Evolutionary conservation across 1,140 invertebrate genomes (phyloP).

Genomic region (Paralvinella palmiformis): DNA sequence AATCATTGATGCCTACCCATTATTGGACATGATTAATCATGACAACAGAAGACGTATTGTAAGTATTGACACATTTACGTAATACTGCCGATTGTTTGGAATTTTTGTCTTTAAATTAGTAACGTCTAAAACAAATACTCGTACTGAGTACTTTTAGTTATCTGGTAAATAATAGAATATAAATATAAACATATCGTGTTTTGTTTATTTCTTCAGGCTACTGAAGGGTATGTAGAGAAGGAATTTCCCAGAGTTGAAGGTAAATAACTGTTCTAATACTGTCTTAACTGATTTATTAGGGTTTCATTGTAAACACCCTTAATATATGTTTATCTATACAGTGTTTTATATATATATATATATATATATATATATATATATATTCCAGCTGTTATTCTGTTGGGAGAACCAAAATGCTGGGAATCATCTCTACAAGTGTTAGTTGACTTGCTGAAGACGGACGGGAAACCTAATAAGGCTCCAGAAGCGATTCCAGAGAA

Average conservation of each 20-base stretch:
- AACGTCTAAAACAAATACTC: neutral
- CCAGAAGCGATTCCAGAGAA: slow-evolving; percentile 16
- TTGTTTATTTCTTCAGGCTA: slow-evolving; percentile 38
- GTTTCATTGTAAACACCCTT: too few species aligned
- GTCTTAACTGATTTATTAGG: too few species aligned
- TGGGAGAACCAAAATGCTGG: slow-evolving; percentile 63
- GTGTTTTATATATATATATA: too few species aligned
- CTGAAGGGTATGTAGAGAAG: slow-evolving; percentile 40
- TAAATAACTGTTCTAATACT: slow-evolving; percentile 21
- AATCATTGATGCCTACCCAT: slow-evolving; percentile 59
- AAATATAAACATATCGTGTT: neutral
- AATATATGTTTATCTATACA: too few species aligned
- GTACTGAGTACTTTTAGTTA: neutral
- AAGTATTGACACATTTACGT: neutral
- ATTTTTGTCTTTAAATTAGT: neutral
- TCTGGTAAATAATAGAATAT: neutral
- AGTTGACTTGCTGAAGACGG: slow-evolving; percentile 29
- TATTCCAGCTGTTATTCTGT: slow-evolving; percentile 57
- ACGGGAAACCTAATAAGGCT: slow-evolving; percentile 50
- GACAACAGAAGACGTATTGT: slow-evolving; percentile 49
- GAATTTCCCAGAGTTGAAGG: slow-evolving; percentile 47
- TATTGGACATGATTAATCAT: slow-evolving; percentile 66
- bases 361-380: too few species aligned
- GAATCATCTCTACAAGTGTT: slow-evolving; percentile 57
- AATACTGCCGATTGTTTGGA: neutral